phyloP scores from a whole-genome alignment of 1,140 invertebrate genomes.

The Drosophila nasuta region DNA sequence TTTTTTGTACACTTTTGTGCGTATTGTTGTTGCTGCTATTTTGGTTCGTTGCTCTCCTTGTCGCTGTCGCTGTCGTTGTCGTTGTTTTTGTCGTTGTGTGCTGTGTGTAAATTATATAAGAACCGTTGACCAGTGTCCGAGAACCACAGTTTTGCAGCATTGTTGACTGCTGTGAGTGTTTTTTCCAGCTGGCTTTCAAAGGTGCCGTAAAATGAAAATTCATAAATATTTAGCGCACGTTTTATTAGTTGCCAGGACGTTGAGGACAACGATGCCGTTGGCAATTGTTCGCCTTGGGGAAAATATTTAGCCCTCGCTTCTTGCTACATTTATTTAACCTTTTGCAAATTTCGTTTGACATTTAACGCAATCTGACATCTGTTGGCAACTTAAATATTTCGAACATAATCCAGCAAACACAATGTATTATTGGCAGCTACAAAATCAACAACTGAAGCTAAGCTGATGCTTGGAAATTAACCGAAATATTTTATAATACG shows the following conservation, averaged over 20 bases:
- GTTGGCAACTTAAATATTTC: conserved; percentile 20
- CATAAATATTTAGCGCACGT: conserved; percentile 81
- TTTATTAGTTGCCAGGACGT: conserved; percentile 65
- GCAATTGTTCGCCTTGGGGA: conserved; percentile 44
- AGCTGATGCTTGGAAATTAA: not conserved
- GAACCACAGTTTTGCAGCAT: conserved; percentile 28
- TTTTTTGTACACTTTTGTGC: conserved; percentile 41
- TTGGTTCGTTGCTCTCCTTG: not conserved
- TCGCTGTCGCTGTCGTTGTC: too few relatives aligned
- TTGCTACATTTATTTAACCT: conserved; percentile 39
- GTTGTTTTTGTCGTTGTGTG: conserved; percentile 6
- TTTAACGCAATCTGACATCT: conserved; percentile 31
- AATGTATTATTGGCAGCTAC: not conserved
- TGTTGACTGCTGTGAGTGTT: conserved; percentile 23
- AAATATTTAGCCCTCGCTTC: conserved; percentile 16
- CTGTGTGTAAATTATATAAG: conserved; percentile 61
- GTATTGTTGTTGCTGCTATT: conserved; percentile 26
- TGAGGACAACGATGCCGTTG: conserved; percentile 38
- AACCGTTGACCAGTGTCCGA: conserved; percentile 46
- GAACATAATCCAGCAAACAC: not conserved
- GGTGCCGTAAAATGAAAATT: conserved; percentile 79
- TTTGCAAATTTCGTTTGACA: conserved; percentile 31
- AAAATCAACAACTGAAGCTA: not conserved
- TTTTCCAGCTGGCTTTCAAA: conserved; percentile 57
- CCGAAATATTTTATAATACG: not conserved